A percentile compares a stretch with the other conserved stretches of the same genome.
Evolutionary conservation across 2,888 invertebrate genomes (phyloP).

Genomic region (Tachina fera): DNA sequence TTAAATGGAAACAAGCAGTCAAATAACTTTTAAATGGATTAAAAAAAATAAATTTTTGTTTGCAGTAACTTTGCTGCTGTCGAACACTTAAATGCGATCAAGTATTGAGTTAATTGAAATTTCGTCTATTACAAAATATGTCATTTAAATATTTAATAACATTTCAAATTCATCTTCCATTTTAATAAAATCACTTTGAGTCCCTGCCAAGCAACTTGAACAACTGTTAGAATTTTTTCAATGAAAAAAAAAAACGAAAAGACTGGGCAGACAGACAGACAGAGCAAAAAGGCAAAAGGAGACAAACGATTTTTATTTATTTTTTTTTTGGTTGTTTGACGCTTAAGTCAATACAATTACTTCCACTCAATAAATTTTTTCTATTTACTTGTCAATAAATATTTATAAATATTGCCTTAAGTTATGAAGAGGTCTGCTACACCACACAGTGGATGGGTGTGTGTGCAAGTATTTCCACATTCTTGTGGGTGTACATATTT

Average conservation of each 20-base stretch:
- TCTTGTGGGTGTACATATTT: background rate
- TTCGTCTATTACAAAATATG: conserved; percentile 22
- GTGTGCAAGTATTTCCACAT: conserved; percentile 15
- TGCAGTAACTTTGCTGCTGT: background rate
- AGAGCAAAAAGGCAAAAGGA: background rate
- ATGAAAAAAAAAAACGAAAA: background rate
- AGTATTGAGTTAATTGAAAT: conserved; percentile 52
- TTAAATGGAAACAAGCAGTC: too few species aligned
- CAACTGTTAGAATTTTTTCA: conserved; percentile 23
- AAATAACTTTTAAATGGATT: too few species aligned
- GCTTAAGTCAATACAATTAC: conserved; percentile 69
- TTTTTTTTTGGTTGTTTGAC: conserved; percentile 49
- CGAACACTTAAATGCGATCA: background rate
- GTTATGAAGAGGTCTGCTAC: conserved; percentile 48
- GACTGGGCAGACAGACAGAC: background rate
- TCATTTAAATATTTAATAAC: conserved; percentile 29
- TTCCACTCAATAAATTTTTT: conserved; percentile 71
- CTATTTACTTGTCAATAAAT: conserved; percentile 72
- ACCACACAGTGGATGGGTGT: background rate
- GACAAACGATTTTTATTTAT: conserved; percentile 20
- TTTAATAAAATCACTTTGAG: conserved; percentile 31
- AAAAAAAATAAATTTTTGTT: background rate
- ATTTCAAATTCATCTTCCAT: conserved; percentile 19
- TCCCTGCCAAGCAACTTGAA: conserved; percentile 21
- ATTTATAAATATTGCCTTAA: conserved; percentile 67